phyloP scores from a whole-genome alignment of 2,113 vertebrate genomes.

The Eulacestoma nigropectus region DNA sequence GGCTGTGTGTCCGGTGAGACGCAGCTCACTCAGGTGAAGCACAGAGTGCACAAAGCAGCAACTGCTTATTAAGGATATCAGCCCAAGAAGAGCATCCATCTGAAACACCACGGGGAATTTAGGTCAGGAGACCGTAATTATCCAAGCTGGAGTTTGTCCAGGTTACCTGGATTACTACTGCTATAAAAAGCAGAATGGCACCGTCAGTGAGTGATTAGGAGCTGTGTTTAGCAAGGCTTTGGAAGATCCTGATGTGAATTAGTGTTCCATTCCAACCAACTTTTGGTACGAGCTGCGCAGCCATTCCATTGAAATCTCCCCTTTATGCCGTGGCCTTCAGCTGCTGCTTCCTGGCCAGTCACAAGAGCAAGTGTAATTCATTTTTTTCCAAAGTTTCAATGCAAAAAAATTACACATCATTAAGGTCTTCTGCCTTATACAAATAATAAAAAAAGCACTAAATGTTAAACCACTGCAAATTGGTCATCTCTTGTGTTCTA shows the following conservation, averaged over 20 bases:
- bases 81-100: not conserved
- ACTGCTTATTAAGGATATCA: not conserved
- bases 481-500: not conserved
- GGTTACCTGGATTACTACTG: conserved; percentile 54
- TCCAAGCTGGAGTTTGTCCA: conserved; percentile 36
- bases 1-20: not conserved
- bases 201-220: not conserved
- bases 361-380: not conserved
- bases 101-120: conserved; percentile 2
- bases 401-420: not conserved
- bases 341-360: not conserved
- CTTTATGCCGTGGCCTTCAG: not conserved
- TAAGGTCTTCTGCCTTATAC: not conserved
- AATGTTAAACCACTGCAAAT: not conserved
- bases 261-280: not conserved
- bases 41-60: not conserved
- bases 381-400: not conserved
- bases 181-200: conserved; percentile 41
- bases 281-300: not conserved
- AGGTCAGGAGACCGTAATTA: conserved; percentile 48
- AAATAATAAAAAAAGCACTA: not conserved
- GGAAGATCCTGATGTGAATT: not conserved
- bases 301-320: not conserved
- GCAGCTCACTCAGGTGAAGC: not conserved
- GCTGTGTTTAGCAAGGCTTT: conserved; percentile 1